These are phyloP conservation scores for human DNA, from an alignment of 2,113 vertebrate species.

Conservation along the genomic window DNA sequence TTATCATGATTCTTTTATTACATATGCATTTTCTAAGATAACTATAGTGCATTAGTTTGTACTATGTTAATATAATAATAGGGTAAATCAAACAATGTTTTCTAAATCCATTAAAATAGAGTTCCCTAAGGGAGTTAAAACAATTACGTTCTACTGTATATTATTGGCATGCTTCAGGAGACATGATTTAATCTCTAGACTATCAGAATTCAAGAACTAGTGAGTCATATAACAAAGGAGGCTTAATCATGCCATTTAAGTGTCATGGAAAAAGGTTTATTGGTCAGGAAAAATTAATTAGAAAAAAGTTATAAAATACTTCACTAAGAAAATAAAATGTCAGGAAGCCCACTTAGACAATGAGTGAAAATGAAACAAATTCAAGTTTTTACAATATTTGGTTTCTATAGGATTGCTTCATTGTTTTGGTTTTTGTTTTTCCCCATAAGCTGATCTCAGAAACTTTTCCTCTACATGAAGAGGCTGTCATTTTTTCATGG, in stretches of 20 bases:
- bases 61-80: neutral
- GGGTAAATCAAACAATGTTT: neutral
- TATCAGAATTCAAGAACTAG: neutral
- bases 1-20: neutral
- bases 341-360: slow-evolving; percentile 12
- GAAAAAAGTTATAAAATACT: neutral
- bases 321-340: slow-evolving; percentile 51
- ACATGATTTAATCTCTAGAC: neutral
- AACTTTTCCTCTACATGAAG: neutral
- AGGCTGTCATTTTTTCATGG: neutral
- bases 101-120: neutral
- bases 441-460: neutral
- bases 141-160: neutral
- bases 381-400: neutral
- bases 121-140: neutral
- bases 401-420: slow-evolving; percentile 17
- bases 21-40: neutral
- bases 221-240: neutral
- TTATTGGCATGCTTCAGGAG: neutral
- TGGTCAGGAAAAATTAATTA: neutral
- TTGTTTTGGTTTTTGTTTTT: slow-evolving; percentile 23
- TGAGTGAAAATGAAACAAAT: slow-evolving; percentile 55
- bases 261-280: neutral
- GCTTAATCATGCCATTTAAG: neutral
- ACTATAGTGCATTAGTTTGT: neutral